Evolutionary conservation across 2,888 invertebrate species (phyloP).

Genomic region (Antheraea yamamai): DNA sequence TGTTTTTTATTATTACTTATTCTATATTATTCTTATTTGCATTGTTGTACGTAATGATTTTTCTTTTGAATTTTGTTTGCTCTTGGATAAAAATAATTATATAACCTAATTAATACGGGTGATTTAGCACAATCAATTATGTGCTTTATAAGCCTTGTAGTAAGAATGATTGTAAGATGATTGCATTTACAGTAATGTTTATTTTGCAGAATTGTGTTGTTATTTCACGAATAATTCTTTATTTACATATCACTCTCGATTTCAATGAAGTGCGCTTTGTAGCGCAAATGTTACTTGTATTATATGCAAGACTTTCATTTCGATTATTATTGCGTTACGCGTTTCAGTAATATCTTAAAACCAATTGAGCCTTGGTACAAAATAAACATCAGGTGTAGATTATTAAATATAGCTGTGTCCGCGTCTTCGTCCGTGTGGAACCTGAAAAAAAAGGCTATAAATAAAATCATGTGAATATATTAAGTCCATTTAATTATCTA

Average conservation of each 20-base stretch:
- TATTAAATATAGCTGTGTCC: too few relatives aligned
- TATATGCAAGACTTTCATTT: background rate
- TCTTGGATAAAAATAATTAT: background rate
- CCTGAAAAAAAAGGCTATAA: too few relatives aligned
- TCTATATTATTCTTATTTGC: background rate
- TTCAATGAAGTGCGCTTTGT: background rate
- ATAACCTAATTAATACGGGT: background rate
- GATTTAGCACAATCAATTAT: background rate
- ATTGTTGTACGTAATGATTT: background rate
- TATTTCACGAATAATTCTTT: background rate
- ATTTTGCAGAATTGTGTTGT: background rate
- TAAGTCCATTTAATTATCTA: too few relatives aligned
- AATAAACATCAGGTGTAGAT: too few relatives aligned
- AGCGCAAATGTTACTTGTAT: background rate
- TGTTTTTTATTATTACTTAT: background rate
- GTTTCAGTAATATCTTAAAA: background rate
- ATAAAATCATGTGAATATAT: too few relatives aligned
- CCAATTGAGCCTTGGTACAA: too few relatives aligned
- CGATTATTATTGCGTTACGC: background rate
- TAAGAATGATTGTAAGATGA: background rate
- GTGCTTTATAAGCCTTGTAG: background rate
- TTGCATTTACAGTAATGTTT: background rate
- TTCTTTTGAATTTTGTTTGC: background rate
- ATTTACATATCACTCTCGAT: background rate
- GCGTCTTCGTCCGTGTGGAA: too few relatives aligned